Evolutionary conservation across 2,888 invertebrate genomes (phyloP), one percentile per base, ranked within the genome.

Genomic region (Cepaea hortensis): DNA sequence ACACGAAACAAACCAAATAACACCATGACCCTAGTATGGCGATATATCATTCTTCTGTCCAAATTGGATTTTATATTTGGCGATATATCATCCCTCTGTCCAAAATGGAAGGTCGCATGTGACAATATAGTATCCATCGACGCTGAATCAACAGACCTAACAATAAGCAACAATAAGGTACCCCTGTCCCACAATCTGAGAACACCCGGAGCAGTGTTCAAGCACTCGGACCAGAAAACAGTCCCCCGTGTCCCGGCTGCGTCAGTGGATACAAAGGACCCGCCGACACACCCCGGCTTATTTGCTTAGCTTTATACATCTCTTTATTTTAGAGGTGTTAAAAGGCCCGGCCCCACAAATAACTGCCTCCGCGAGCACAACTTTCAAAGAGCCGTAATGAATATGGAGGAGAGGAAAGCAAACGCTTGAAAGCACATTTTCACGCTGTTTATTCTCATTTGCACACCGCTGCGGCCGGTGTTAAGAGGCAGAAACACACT

Each of bases 281-380:
- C 46, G n/a, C 55, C 18, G 35, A 55, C 82, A 82, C 61, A 73
- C 82, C 82, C 61, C 23, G 55, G 48, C 23, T 50, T 72, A 35
- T 82, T 82, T 82, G 82, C 82, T 46, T 55, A 82, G 55, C 13
- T 82, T 73, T 70, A 72, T 73, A n/a, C 13, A 82, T 11, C 35
- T 13, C 35, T 23, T 82, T 73, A 55, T 82, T 73, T 72, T 55
- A 82, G 15, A 82, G 23, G 82, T 61, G 82, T 73, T 55, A 82
- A 70, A 23, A 23, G 81, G n/a, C 23, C 72, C 70, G 23, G 20
- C 1, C n/a, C 15, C 23, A 82, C 82, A 72, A 82, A 55, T 55
- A 82, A 73, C 55, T 73, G 11, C 13, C 13, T n/a, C 72, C n/a
- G 7, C 13, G n/a, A 55, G 48, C 73, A 23, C 13, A 23, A 72